phyloP scores from a whole-genome alignment of 64 coral and sea anemone genomes.

The Porites lutea region DNA sequence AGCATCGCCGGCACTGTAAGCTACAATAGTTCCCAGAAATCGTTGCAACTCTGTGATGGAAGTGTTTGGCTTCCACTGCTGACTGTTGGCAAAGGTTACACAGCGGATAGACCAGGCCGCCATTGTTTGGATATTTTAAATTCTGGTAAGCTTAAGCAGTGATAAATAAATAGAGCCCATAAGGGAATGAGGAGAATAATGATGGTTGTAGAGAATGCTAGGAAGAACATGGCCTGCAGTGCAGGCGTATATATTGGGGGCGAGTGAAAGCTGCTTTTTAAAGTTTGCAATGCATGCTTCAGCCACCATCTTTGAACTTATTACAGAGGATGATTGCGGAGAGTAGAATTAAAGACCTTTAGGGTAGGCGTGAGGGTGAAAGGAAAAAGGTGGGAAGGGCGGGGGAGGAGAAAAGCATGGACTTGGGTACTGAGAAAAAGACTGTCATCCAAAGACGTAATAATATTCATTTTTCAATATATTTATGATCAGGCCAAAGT shows the following conservation, averaged over 20 bases:
- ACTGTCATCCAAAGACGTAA: neutral
- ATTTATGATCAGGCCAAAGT: conserved; percentile 45
- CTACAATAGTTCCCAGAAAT: conserved; percentile 35
- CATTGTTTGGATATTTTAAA: conserved; percentile 76
- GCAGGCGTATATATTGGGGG: too few species aligned
- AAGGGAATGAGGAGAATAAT: too few species aligned
- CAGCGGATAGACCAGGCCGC: conserved; percentile 29
- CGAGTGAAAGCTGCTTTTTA: too few species aligned
- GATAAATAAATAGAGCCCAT: too few species aligned
- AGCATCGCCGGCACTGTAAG: conserved; percentile 55
- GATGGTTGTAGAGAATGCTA: neutral
- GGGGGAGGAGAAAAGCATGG: too few species aligned
- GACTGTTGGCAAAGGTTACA: conserved; percentile 33
- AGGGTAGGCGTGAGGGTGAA: too few species aligned
- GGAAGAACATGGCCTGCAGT: neutral
- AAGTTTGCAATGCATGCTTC: too few species aligned
- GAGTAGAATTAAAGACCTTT: too few species aligned
- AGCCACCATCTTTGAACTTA: too few species aligned
- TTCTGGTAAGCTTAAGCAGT: conserved; percentile 26
- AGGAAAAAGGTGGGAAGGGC: too few species aligned
- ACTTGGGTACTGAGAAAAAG: too few species aligned
- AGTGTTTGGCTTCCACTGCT: conserved; percentile 51
- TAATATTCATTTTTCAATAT: neutral
- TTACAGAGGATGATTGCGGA: too few species aligned
- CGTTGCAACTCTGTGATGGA: conserved; percentile 78